Evolutionary conservation across 2,888 invertebrate genomes (phyloP), one percentile per base, ranked within the genome.

Genomic region (Eupithecia centaureata): DNA sequence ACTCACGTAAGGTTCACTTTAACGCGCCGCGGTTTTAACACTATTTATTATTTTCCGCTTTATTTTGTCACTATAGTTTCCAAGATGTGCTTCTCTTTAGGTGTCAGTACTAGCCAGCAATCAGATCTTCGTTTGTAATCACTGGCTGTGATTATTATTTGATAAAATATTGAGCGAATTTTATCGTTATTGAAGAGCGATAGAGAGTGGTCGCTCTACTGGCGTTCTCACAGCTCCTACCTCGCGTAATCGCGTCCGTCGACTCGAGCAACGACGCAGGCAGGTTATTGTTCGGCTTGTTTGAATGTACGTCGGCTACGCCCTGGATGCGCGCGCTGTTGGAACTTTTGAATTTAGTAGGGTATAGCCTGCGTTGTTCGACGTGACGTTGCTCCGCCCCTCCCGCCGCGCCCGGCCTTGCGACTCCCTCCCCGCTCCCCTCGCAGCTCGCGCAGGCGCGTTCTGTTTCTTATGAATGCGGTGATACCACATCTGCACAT

Each of bases 11-110:
- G 84, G 91, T 89, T 77, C 81, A 76, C 71, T 84, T 86, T 88
- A 71, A 74, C 79, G 75, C 73, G 79, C 82, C 81, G 85, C 86
- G 85, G 84, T 87, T 89, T 86, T 86, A 88, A 85, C 87, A 85
- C 87, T 88, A 90, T 90, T 91, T 91, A 92, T 90, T 92, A 91
- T 92, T 92, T 91, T 91, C 86, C 84, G 84, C 83, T 83, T 85
- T 91, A 90, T 90, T 89, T 89, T 90, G 88, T 90, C 87, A 89
- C 82, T 79, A 78, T 80, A 75, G 76, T 86, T 86, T 77, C 80
- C 81, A 78, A 77, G 68, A 68, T 73, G 67, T 60, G 66, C 76
- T 58, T 32, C 27, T 68, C 71, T 74, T 76, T 75, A n/a, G 67
- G 61, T 75, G 77, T 67, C 76, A 74, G 78, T 75, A 77, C 63